Percentiles rank a stretch among this genome's conserved stretches.
phyloP scores from a whole-genome alignment of 2,797 vertebrate genomes.

The Lepus oiostolus region DNA sequence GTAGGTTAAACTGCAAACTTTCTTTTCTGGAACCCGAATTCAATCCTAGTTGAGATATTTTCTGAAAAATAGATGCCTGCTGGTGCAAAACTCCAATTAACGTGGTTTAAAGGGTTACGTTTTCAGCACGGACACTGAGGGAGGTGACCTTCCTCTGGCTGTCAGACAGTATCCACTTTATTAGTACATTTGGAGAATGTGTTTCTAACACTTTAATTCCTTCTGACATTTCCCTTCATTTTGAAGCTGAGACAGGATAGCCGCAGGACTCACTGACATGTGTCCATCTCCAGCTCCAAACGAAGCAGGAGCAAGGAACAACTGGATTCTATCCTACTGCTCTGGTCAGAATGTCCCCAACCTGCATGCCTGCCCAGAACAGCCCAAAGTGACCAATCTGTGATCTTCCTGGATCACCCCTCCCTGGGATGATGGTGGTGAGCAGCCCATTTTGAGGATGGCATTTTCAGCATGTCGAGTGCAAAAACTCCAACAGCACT shows the following conservation, averaged over 20 bases:
- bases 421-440: too few relatives aligned
- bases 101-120: background rate
- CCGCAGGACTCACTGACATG: too few relatives aligned
- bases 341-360: too few relatives aligned
- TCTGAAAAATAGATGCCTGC: background rate
- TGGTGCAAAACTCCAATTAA: constrained; percentile 37
- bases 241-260: background rate
- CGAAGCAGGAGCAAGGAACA: too few relatives aligned
- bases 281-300: too few relatives aligned
- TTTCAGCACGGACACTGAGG: background rate
- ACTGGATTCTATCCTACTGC: too few relatives aligned
- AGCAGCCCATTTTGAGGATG: too few relatives aligned
- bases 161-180: background rate
- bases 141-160: background rate
- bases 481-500: too few relatives aligned
- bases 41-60: background rate
- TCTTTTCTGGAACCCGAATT: constrained; percentile 27
- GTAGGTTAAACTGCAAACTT: background rate
- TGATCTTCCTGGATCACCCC: too few relatives aligned
- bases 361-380: too few relatives aligned
- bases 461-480: too few relatives aligned
- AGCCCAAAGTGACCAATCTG: too few relatives aligned
- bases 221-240: background rate
- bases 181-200: background rate
- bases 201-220: background rate